Percentiles rank a stretch among this genome's conserved stretches.
phyloP scores from a whole-genome alignment of 2,888 invertebrate species.

The Oligia fasciuncula region DNA sequence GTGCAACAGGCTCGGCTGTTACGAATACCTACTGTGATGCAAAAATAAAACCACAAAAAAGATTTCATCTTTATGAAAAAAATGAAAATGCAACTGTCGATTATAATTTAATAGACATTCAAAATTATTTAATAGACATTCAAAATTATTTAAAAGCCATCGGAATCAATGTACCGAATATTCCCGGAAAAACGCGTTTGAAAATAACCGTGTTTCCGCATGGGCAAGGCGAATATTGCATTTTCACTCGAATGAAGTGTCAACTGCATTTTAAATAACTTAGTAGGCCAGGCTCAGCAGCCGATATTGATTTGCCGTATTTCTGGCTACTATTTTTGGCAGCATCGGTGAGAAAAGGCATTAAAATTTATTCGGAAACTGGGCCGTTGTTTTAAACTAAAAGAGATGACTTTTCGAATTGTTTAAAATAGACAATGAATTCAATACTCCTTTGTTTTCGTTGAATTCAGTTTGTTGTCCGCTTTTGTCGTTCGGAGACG shows the following conservation, averaged over 20 bases:
- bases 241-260: conserved; percentile 87
- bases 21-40: no score
- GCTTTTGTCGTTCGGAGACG: conserved; percentile 11
- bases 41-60: conserved; percentile 22
- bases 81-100: conserved; percentile 40
- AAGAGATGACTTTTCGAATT: conserved; percentile 33
- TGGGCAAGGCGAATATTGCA: conserved; percentile 87
- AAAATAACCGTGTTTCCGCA: conserved; percentile 84
- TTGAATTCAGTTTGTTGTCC: conserved; percentile 18
- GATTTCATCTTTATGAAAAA: not conserved
- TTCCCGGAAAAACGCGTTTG: conserved; percentile 75
- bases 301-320: conserved; percentile 83
- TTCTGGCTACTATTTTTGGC: conserved; percentile 65
- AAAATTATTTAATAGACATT: conserved; percentile 70
- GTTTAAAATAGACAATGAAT: conserved; percentile 38
- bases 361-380: conserved; percentile 39
- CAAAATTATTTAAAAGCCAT: conserved; percentile 71
- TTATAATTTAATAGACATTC: conserved; percentile 66
- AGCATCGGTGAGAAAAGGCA: conserved; percentile 47
- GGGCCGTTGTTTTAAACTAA: conserved; percentile 30
- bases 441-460: conserved; percentile 21
- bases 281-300: conserved; percentile 76
- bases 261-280: conserved; percentile 89
- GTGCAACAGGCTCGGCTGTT: not conserved
- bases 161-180: conserved; percentile 73